These are phyloP conservation scores for Variabilichromis moorii DNA, from an alignment of 2,113 vertebrate species.

Conservation along the genomic window DNA sequence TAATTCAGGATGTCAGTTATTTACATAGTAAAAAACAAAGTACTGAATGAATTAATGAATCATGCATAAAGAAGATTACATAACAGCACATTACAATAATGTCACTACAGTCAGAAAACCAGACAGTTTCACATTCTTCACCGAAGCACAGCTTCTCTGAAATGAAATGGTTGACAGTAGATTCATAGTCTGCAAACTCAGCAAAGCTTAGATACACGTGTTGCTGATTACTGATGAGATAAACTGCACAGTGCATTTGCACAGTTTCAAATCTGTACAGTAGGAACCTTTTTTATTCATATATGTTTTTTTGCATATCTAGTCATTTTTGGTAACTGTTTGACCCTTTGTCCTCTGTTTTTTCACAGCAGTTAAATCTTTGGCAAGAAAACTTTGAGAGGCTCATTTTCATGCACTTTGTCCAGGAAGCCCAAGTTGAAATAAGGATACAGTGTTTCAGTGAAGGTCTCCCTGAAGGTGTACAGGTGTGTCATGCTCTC, in stretches of 20 bases:
- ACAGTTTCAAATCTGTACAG: not conserved
- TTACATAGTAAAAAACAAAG: not conserved
- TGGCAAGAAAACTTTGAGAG: slow-evolving; percentile 75
- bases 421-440: slow-evolving; percentile 75
- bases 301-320: not conserved
- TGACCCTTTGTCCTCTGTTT: not conserved
- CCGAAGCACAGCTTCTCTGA: slow-evolving; percentile 18
- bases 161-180: not conserved
- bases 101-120: not conserved
- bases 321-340: not conserved
- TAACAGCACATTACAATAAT: not conserved
- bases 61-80: not conserved
- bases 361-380: slow-evolving; percentile 58
- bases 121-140: slow-evolving; percentile 8
- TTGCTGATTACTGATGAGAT: not conserved
- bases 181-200: not conserved
- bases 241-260: not conserved
- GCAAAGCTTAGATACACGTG: not conserved
- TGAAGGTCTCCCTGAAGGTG: slow-evolving; percentile 73
- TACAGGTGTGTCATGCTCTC: slow-evolving; percentile 76
- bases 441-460: slow-evolving; percentile 72
- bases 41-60: not conserved
- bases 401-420: slow-evolving; percentile 77
- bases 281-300: not conserved
- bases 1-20: not conserved